A percentile compares a stretch with the other conserved stretches of the same genome.
These are phyloP conservation scores for Tor tambroides DNA, from an alignment of 2,113 vertebrate genomes.

Conservation along the genomic window DNA sequence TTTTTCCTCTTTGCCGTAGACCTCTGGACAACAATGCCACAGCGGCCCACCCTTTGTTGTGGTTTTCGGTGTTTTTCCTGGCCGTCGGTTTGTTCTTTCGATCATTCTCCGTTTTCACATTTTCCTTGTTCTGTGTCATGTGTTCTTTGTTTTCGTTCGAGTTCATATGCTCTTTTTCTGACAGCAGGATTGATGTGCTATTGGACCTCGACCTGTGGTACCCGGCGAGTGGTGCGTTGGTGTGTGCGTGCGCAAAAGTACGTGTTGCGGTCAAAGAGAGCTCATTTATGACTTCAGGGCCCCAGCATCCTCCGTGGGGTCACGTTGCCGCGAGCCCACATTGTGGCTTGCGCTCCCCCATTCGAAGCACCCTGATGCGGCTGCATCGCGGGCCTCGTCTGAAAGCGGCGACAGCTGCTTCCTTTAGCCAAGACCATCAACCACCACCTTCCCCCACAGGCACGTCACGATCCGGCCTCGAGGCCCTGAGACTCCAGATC, in stretches of 20 bases:
- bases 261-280: slow-evolving; percentile 26
- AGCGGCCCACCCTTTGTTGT: slow-evolving; percentile 20
- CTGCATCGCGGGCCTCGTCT: slow-evolving; percentile 32
- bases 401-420: slow-evolving; percentile 22
- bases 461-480: slow-evolving; percentile 31
- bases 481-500: slow-evolving; percentile 29
- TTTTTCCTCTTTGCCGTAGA: slow-evolving; percentile 47
- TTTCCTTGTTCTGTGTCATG: slow-evolving; percentile 34
- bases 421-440: slow-evolving; percentile 52
- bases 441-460: slow-evolving; percentile 40
- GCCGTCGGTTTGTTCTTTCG: slow-evolving; percentile 38
- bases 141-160: slow-evolving; percentile 48
- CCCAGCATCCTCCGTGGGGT: slow-evolving; percentile 43
- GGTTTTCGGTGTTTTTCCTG: slow-evolving; percentile 44
- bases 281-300: slow-evolving; percentile 36
- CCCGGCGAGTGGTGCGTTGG: slow-evolving; percentile 61
- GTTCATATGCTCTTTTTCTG: slow-evolving; percentile 58
- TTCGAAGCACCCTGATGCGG: slow-evolving; percentile 37
- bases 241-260: slow-evolving; percentile 37
- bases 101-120: slow-evolving; percentile 46
- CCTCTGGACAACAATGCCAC: slow-evolving; percentile 43
- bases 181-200: slow-evolving; percentile 66
- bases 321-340: slow-evolving; percentile 42
- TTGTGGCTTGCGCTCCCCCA: slow-evolving; percentile 39
- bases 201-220: slow-evolving; percentile 67